Percentiles rank a stretch among this genome's conserved stretches.
phyloP scores from a whole-genome alignment of 2,797 vertebrate genomes.

The Knipowitschia caucasica region DNA sequence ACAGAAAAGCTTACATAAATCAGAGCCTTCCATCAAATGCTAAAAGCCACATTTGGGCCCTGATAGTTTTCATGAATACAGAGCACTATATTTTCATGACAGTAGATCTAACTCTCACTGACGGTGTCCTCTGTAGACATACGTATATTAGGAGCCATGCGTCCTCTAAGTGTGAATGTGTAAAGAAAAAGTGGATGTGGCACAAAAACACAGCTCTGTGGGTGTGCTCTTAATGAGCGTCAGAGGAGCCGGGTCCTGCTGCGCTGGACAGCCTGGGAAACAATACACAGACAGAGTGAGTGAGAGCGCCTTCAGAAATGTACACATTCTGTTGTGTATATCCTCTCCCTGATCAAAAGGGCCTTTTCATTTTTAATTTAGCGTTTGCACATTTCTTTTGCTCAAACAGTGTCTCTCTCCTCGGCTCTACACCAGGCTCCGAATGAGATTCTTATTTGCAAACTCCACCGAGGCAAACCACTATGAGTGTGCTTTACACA shows the following conservation, averaged over 20 bases:
- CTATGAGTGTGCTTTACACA: too few relatives aligned
- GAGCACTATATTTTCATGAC: constrained; percentile 7
- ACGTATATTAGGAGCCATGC: constrained; percentile 55
- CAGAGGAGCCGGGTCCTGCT: constrained; percentile 64
- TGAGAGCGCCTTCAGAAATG: constrained; percentile 23
- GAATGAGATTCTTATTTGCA: too few relatives aligned
- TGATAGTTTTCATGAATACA: constrained; percentile 9
- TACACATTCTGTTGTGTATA: too few relatives aligned
- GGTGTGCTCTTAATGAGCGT: constrained; percentile 85
- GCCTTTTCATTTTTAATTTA: too few relatives aligned
- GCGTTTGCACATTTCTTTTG: too few relatives aligned
- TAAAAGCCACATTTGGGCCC: constrained; percentile 8
- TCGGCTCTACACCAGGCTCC: too few relatives aligned
- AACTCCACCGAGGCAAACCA: too few relatives aligned
- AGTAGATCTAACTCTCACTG: constrained; percentile 13
- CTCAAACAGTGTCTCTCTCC: too few relatives aligned
- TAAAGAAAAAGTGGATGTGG: constrained; percentile 68
- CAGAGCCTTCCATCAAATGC: constrained; percentile 6
- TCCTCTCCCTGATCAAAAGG: too few relatives aligned
- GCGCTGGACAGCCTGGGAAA: constrained; percentile 48
- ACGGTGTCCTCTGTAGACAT: constrained; percentile 18
- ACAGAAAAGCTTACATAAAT: not conserved
- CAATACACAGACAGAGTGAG: constrained; percentile 25
- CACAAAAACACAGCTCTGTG: constrained; percentile 61
- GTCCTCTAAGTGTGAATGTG: constrained; percentile 81